Evolutionary conservation across 2,113 vertebrate genomes (phyloP).

Genomic region (Percopsis transmontana): DNA sequence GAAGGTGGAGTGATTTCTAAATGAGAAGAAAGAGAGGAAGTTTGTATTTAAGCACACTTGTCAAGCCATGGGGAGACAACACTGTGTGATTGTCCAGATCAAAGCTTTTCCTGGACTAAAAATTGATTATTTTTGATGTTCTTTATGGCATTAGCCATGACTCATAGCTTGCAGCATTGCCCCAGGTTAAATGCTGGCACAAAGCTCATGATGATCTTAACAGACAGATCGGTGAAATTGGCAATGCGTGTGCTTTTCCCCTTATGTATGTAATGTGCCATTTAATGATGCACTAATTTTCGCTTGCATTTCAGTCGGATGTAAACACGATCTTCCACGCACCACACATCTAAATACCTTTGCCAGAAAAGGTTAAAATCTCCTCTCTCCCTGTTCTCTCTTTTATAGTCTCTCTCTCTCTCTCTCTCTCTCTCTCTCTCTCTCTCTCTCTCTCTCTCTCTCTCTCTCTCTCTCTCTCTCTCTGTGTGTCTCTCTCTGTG

Average conservation of each 20-base stretch:
- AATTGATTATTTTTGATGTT: conserved; percentile 48
- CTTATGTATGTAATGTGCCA: conserved; percentile 23
- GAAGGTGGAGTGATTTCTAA: too few species aligned
- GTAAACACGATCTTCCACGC: not conserved
- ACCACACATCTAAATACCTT: not conserved
- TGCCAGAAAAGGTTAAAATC: not conserved
- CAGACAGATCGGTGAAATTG: conserved; percentile 54
- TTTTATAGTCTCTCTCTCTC: not conserved
- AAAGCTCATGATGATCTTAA: conserved; percentile 49
- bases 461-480: not conserved
- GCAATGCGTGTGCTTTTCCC: conserved; percentile 54
- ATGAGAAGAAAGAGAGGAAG: too few species aligned
- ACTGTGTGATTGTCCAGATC: conserved; percentile 31
- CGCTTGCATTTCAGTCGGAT: conserved; percentile 20
- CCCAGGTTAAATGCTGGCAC: conserved; percentile 40
- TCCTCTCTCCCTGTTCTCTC: not conserved
- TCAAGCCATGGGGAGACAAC: conserved; percentile 11
- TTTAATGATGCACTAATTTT: conserved; percentile 28
- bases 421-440: conserved; percentile 1
- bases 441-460: not conserved
- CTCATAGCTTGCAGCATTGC: conserved; percentile 54
- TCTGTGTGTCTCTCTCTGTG: not conserved
- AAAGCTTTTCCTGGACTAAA: conserved; percentile 33
- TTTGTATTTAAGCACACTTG: not conserved
- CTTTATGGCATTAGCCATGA: conserved; percentile 45